phyloP scores from a whole-genome alignment of 2,113 vertebrate genomes.

The Pygoscelis antarcticus region DNA sequence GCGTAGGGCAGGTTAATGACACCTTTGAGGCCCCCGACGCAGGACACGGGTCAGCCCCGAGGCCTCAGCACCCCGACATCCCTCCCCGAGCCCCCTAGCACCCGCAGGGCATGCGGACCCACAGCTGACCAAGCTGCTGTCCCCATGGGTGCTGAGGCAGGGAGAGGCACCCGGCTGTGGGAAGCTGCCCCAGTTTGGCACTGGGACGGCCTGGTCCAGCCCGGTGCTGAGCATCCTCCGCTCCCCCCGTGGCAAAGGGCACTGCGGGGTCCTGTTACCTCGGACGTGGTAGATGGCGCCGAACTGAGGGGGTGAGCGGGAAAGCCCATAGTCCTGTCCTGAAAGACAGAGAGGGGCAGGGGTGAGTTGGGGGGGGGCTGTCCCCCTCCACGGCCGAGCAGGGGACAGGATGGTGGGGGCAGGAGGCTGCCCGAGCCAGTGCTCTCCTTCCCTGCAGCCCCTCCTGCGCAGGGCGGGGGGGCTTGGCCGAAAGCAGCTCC shows the following conservation, averaged over 20 bases:
- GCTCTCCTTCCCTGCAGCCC: background rate
- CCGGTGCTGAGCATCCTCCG: rapidly evolving
- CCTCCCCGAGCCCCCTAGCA: background rate
- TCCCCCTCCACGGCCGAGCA: rapidly evolving
- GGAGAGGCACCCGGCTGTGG: rapidly evolving
- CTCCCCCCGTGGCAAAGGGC: background rate
- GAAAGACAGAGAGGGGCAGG: background rate
- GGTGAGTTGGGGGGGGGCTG: background rate
- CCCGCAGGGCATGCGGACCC: background rate
- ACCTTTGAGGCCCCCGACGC: background rate
- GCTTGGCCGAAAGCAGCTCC: background rate
- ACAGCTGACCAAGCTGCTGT: background rate
- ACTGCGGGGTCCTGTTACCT: constrained; percentile 59
- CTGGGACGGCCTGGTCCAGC: background rate
- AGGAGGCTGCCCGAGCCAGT: background rate
- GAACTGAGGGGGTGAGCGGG: constrained; percentile 70
- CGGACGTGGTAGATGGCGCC: constrained; percentile 81
- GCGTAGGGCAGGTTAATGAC: constrained; percentile 82
- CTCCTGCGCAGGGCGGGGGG: rapidly evolving
- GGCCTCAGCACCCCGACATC: background rate
- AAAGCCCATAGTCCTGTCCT: constrained; percentile 63
- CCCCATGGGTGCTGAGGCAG: background rate
- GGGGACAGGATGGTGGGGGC: rapidly evolving
- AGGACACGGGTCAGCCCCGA: background rate
- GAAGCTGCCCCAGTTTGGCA: background rate